Evolutionary conservation across 2,888 invertebrate genomes (phyloP), one percentile per base, ranked within the genome.

Genomic region (Drosophila longiperda): DNA sequence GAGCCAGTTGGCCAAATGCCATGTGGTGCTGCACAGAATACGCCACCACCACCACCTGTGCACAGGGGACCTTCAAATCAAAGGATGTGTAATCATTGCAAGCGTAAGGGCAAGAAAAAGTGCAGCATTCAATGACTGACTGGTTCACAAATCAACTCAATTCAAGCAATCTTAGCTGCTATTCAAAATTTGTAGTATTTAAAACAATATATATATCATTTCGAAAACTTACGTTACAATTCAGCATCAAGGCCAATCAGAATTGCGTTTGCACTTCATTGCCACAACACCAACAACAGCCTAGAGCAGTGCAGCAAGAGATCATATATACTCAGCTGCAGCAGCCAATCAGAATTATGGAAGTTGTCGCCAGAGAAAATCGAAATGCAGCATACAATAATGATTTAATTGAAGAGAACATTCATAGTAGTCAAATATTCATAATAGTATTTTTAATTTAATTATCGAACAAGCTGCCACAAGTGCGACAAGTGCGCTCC

Each of bases 371-470:
- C 32, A 4, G 9, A 26, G 1, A 23, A 60, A 48, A 17, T 20
- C 32, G 0, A 75, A 54, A 34, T 75, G 79, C 67, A 63, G 29
- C 57, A 34, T 75, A n/a, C 75, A 79, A 42, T 75, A 40, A 73
- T 26, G 12, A 20, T n/a, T n/a, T n/a, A n/a, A n/a, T n/a, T n/a
- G n/a, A n/a, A n/a, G n/a, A n/a, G n/a, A n/a, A n/a, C n/a, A n/a
- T n/a, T n/a, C n/a, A n/a, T n/a, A n/a, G n/a, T n/a, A n/a, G n/a
- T n/a, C n/a, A n/a, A n/a, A n/a, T n/a, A n/a, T n/a, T n/a, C n/a
- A n/a, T n/a, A n/a, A n/a, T n/a, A n/a, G n/a, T n/a, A n/a, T n/a
- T n/a, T n/a, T n/a, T n/a, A n/a, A n/a, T n/a, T n/a, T n/a, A n/a
- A n/a, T n/a, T n/a, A n/a, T n/a, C n/a, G n/a, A n/a, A n/a, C n/a